Percentiles rank a stretch among this genome's conserved stretches.
Conservation (phyloP, 2,113 vertebrate genomes). For the Siniperca knerii region DNA sequence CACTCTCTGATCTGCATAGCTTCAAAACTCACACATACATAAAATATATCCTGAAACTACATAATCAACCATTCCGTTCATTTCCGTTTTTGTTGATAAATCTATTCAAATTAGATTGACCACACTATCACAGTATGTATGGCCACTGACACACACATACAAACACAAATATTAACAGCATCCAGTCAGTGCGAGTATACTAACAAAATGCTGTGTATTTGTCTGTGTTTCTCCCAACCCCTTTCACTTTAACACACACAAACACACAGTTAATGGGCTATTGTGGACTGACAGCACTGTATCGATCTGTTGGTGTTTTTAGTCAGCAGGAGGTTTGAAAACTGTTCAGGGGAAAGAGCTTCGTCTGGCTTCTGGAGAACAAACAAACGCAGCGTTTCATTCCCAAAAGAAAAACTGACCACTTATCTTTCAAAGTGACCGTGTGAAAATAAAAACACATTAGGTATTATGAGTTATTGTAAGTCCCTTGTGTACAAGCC, state of each 20-base stretch:
- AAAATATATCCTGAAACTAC: neutral
- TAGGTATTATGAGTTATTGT: neutral
- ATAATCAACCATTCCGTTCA: neutral
- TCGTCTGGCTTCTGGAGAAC: slow-evolving; percentile 23
- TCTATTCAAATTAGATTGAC: neutral
- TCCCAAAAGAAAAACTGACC: slow-evolving; percentile 22
- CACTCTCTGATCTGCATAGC: neutral
- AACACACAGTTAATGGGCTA: slow-evolving; percentile 48
- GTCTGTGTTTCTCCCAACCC: neutral
- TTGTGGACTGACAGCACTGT: slow-evolving; percentile 46
- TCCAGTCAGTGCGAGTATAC: neutral
- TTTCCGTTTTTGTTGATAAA: neutral
- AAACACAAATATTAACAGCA: neutral
- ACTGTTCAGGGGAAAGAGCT: slow-evolving; percentile 47
- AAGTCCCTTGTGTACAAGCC: neutral
- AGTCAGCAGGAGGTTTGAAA: slow-evolving; percentile 64
- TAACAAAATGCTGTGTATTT: slow-evolving; percentile 9
- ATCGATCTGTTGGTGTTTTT: slow-evolving; percentile 64
- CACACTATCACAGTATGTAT: neutral
- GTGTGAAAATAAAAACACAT: slow-evolving; percentile 21
- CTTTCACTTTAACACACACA: neutral
- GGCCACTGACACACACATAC: neutral
- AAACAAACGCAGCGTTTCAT: slow-evolving; percentile 43
- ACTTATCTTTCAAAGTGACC: slow-evolving; percentile 6
- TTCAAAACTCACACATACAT: neutral